Evolutionary conservation across 2,113 vertebrate species (phyloP).

Genomic region (Perca flavescens): DNA sequence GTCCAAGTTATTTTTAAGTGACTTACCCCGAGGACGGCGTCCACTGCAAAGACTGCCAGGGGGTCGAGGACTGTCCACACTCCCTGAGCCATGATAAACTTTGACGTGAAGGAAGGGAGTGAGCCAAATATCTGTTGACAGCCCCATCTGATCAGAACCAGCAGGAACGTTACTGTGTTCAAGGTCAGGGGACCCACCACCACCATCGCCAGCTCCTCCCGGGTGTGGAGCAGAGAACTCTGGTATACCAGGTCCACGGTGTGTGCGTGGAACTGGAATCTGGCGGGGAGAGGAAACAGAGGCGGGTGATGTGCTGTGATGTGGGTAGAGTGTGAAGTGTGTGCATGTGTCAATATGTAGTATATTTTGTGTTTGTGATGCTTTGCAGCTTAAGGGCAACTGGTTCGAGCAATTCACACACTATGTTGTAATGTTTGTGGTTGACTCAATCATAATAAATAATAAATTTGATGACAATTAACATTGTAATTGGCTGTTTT

Average conservation of each 20-base stretch:
- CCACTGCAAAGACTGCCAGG: constrained; percentile 94
- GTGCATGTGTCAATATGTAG: constrained; percentile 53
- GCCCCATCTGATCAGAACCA: constrained; percentile 95
- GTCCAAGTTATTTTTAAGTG: constrained; percentile 93
- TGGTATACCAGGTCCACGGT: constrained; percentile 93
- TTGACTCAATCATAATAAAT: constrained; percentile 51
- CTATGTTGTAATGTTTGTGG: constrained; percentile 43
- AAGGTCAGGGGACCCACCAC: constrained; percentile 91
- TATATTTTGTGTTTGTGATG: constrained; percentile 54
- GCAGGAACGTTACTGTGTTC: constrained; percentile 86
- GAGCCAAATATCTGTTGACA: constrained; percentile 95
- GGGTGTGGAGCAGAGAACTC: constrained; percentile 87
- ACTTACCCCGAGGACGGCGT: constrained; percentile 98
- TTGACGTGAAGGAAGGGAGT: constrained; percentile 95
- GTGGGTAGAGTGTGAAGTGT: constrained; percentile 4
- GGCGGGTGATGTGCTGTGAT: constrained; percentile 57
- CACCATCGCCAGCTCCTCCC: constrained; percentile 91
- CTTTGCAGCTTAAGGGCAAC: constrained; percentile 42
- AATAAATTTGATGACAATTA: constrained; percentile 45
- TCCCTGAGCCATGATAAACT: constrained; percentile 94
- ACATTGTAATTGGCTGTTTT: constrained; percentile 15
- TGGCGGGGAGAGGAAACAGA: constrained; percentile 71
- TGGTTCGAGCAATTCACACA: constrained; percentile 44
- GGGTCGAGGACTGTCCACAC: constrained; percentile 97
- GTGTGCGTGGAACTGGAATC: constrained; percentile 88